Evolutionary conservation across 1,140 invertebrate genomes (phyloP), one percentile per base, ranked within the genome.

Genomic region (Aricia agestis): DNA sequence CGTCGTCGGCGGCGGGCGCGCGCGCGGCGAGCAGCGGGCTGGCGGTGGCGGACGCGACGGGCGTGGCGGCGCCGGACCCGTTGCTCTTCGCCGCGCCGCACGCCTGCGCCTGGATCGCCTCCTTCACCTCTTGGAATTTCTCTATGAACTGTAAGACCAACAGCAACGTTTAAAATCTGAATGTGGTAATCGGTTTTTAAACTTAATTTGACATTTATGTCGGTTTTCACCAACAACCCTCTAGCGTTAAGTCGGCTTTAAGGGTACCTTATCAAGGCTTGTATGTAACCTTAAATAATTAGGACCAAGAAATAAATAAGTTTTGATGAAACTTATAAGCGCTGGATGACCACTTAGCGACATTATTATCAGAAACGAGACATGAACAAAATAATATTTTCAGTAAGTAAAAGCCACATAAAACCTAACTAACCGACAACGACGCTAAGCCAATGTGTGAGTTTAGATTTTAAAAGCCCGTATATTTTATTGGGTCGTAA

Each of bases 121-220:
- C 98, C 91, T 99, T 99, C 17, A 99, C 97, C 92, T 99, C 98
- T 93, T 98, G 97, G 90, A 99, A 99, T 88, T 99, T 99, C 89
- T 99, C 98, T 79, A 99, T 98, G 92, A 99, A 99, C 98, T 98
- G 92, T 2, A 85, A 18, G 67, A 77, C 75, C 19, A 63, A 59
- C 31, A 9, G 42, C 25, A 25, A 2, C n/a, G 67, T 73, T 36
- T 52, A 17, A 2, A 18, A 41, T 32, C 36, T 31, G 25, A n/a
- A n/a, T n/a, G n/a, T n/a, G n/a, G n/a, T n/a, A n/a, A n/a, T n/a
- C n/a, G n/a, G n/a, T n/a, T 32, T 31, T 66, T 3, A 66, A 41
- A 66, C 5, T 57, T 5, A 36, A 36, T 36, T 36, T 36, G 36
- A 36, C 25, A 25, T 25, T 25, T 25, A 25, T n/a, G n/a, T n/a